These are phyloP conservation scores for Chalcosyrphus nemorum DNA, from an alignment of 2,888 invertebrate genomes.

Conservation along the genomic window DNA sequence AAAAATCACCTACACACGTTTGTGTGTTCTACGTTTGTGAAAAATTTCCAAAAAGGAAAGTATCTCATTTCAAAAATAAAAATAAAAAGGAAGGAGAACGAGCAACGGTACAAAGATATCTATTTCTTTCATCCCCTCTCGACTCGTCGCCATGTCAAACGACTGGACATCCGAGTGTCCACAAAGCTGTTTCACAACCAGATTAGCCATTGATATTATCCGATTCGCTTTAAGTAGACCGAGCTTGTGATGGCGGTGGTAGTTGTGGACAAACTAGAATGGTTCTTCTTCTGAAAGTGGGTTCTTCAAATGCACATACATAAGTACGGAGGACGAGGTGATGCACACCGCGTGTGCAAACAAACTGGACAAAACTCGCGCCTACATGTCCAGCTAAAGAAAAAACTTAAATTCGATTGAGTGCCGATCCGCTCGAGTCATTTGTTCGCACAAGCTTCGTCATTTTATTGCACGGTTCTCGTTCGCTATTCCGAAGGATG, in stretches of 20 bases:
- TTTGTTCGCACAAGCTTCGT: slow-evolving; percentile 53
- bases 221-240: slow-evolving; percentile 61
- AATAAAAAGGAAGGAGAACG: background rate
- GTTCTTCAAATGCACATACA: slow-evolving; percentile 42
- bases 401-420: slow-evolving; percentile 3
- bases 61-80: background rate
- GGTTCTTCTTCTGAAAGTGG: slow-evolving; percentile 55
- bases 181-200: slow-evolving; percentile 64
- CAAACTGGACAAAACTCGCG: slow-evolving; percentile 49
- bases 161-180: slow-evolving; percentile 13
- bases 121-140: slow-evolving; percentile 27
- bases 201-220: slow-evolving; percentile 66
- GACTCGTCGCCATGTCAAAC: background rate
- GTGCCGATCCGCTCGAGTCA: slow-evolving; percentile 53
- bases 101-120: slow-evolving; percentile 20
- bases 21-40: slow-evolving; percentile 47
- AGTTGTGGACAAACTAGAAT: slow-evolving; percentile 65
- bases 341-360: slow-evolving; percentile 12
- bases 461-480: slow-evolving; percentile 42
- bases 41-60: slow-evolving; percentile 51
- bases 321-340: slow-evolving; percentile 25
- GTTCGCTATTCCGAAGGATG: slow-evolving; percentile 15
- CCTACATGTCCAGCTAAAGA: slow-evolving; percentile 20
- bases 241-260: slow-evolving; percentile 3
- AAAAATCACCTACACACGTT: slow-evolving; percentile 2